Evolutionary conservation across 30 jellyfish, hydroid and myxozoan species (phyloP).

Genomic region (Aurelia coerulea): DNA sequence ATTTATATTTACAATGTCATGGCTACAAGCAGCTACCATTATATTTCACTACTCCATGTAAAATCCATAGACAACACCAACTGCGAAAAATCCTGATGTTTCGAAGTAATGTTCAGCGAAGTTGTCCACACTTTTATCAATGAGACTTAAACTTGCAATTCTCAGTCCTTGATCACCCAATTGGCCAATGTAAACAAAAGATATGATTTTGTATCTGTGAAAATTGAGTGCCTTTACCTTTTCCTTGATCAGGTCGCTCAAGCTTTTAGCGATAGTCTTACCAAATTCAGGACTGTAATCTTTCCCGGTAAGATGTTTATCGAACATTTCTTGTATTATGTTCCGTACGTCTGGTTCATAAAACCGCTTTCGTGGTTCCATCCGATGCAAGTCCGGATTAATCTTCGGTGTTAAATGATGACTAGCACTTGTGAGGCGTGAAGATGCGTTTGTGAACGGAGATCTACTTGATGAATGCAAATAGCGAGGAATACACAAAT

Average conservation of each 20-base stretch:
- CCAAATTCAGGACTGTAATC: slow-evolving; percentile 27
- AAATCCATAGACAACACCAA: slow-evolving; percentile 66
- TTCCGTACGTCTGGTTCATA: slow-evolving; percentile 54
- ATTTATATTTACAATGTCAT: too few species aligned
- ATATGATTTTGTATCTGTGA: slow-evolving; percentile 45
- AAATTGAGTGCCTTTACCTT: slow-evolving; percentile 53
- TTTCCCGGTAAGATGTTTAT: slow-evolving; percentile 38
- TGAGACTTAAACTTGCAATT: slow-evolving; percentile 60
- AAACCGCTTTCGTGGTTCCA: slow-evolving; percentile 54
- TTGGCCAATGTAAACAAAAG: slow-evolving; percentile 75
- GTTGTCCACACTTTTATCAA: slow-evolving; percentile 35
- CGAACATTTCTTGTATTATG: slow-evolving; percentile 45
- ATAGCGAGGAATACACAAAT: slow-evolving; percentile 37
- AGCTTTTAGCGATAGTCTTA: slow-evolving; percentile 23
- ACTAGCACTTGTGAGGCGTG: slow-evolving; percentile 64
- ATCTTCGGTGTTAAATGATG: slow-evolving; percentile 44
- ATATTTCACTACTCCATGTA: slow-evolving; percentile 32
- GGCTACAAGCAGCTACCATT: neutral
- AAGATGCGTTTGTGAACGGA: slow-evolving; percentile 36
- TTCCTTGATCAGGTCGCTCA: slow-evolving; percentile 58
- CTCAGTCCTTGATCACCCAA: slow-evolving; percentile 48
- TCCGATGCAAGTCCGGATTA: slow-evolving; percentile 53
- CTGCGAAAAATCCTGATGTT: slow-evolving; percentile 48
- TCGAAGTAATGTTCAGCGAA: slow-evolving; percentile 44
- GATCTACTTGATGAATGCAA: slow-evolving; percentile 38